Conservation (phyloP, 2,113 vertebrate genomes). For the Casuarius casuarius region DNA sequence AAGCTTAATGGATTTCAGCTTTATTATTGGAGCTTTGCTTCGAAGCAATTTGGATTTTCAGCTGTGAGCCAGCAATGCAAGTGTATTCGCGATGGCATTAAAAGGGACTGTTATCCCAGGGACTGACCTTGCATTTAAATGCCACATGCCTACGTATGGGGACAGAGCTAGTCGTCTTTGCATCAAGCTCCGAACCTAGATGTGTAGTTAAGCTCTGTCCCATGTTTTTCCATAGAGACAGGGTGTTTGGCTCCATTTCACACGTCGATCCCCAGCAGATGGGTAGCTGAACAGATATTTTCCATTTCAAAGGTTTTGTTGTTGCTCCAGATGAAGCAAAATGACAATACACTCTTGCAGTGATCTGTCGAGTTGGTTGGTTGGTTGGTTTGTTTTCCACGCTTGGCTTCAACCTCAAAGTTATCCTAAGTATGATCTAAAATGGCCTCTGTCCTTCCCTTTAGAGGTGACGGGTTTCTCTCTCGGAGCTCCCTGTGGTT, state of each 20-base stretch:
- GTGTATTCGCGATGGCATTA: not conserved
- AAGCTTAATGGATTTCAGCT: slow-evolving; percentile 69
- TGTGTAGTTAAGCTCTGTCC: not conserved
- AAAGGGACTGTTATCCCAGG: not conserved
- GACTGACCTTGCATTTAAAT: not conserved
- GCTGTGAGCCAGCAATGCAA: slow-evolving; percentile 11
- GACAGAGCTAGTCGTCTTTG: not conserved
- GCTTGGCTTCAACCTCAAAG: not conserved
- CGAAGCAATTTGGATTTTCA: slow-evolving; percentile 66
- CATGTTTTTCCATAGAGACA: not conserved
- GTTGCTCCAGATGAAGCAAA: not conserved
- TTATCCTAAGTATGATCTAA: not conserved
- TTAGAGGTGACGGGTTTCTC: not conserved
- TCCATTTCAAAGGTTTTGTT: not conserved
- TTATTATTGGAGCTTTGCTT: slow-evolving; percentile 65
- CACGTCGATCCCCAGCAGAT: not conserved
- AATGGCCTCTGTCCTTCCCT: not conserved
- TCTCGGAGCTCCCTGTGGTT: not conserved
- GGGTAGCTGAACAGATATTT: not conserved
- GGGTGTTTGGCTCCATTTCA: not conserved
- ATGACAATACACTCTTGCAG: not conserved
- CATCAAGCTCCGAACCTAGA: accelerated
- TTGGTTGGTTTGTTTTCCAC: not conserved
- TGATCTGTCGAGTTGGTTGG: not conserved
- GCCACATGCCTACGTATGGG: not conserved